Base-by-base conservation (phyloP, 1,140 invertebrate species). In the Pogonomyrmex barbatus region DNA sequence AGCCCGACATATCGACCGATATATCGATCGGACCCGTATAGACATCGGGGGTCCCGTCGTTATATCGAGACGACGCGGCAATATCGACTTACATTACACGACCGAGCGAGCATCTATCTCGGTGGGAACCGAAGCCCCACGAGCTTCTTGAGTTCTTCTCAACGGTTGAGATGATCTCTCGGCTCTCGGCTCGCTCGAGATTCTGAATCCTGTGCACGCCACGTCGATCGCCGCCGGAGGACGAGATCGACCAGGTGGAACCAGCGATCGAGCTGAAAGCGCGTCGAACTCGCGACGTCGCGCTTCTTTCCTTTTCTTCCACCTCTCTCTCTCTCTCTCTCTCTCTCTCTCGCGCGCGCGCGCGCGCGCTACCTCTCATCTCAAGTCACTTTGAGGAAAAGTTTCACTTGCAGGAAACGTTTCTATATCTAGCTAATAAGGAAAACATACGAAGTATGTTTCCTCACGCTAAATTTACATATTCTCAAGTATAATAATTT, bases 21-120 rank as follows among this genome's bases (percentile, higher is more conserved):
- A 79, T 89, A 70, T 87, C 79, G 87, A 71, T 78, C 76, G 52
- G n/a, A n/a, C n/a, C 24, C 14, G 39, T 10, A 71, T 79, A 75
- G 2, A 77, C 36, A 4, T 60, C 67, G 81, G 68, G 58, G 58
- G 76, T 68, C 76, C 39, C 63, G 54, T 84, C 87, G 85, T 89
- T 92, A 90, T 91, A 93, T 92, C 90, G 90, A 93, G 91, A 92
- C 91, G 90, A 92, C 77, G 92, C 77, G 36, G 67, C 87, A 88
- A 93, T 93, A 93, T 93, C 92, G 91, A 92, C 91, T 93, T 93
- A 93, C 92, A 91, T 93, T 93, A 93, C 92, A 93, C 92, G 92
- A 91, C 87, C 92, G 91, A 93, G 76, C 91, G 92, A 90, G 91
- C 91, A 92, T 93, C 92, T 91, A 93, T 93, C 92, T 93, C 91